Evolutionary conservation across 2,888 invertebrate species (phyloP).

Genomic region (Hyposoter dolosus): DNA sequence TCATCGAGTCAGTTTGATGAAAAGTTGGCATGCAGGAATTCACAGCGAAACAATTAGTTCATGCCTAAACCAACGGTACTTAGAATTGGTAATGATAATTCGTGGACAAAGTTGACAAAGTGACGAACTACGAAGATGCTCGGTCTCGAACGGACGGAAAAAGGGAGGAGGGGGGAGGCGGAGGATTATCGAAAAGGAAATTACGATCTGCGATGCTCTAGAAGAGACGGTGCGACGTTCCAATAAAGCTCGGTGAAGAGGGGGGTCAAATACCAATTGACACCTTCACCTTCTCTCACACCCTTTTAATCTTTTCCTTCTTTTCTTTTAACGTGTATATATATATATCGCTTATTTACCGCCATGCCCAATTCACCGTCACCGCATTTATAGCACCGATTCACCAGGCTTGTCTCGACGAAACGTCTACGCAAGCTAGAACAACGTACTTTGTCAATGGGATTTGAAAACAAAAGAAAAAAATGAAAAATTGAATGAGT

Average conservation of each 20-base stretch:
- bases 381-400: slow-evolving; percentile 71
- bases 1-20: slow-evolving; percentile 18
- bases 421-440: slow-evolving; percentile 82
- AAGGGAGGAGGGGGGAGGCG: background rate
- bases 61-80: slow-evolving; percentile 54
- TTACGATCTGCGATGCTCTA: slow-evolving; percentile 55
- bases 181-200: background rate
- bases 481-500: background rate
- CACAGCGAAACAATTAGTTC: slow-evolving; percentile 56
- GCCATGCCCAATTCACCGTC: slow-evolving; percentile 71
- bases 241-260: slow-evolving; percentile 49
- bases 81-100: slow-evolving; percentile 31
- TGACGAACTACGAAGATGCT: slow-evolving; percentile 9
- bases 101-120: slow-evolving; percentile 24
- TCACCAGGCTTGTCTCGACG: slow-evolving; percentile 82
- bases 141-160: slow-evolving; percentile 5
- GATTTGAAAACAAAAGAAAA: slow-evolving; percentile 1
- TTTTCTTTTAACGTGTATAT: background rate
- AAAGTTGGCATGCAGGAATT: slow-evolving; percentile 62
- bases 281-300: slow-evolving; percentile 75
- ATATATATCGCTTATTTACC: slow-evolving; percentile 66
- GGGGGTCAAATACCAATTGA: slow-evolving; percentile 74
- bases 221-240: slow-evolving; percentile 59
- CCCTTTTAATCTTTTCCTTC: slow-evolving; percentile 40
- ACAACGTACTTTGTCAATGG: slow-evolving; percentile 77